Evolutionary conservation across 2,888 invertebrate genomes (phyloP), one percentile per base, ranked within the genome.

Genomic region (Meiosimyza platycephala): DNA sequence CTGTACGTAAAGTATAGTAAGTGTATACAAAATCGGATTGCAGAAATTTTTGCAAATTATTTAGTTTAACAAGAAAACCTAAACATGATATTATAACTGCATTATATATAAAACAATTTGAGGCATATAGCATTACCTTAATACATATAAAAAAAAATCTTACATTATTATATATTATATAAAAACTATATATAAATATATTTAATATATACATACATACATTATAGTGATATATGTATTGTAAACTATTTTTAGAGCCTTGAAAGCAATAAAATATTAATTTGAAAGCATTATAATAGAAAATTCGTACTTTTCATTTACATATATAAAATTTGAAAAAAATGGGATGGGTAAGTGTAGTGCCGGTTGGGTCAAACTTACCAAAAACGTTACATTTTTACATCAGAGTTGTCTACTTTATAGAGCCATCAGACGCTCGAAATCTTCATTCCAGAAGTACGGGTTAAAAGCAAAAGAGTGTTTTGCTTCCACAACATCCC

Each of bases 191-290:
- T 51, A 74, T 69, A 76, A 18, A 62, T 63, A 70, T 52, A 69
- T 28, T 22, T 59, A 69, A 40, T 62, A 71, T 51, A 54, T 71
- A 65, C 71, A 71, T 65, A 47, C 64, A 65, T 65, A 71, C 57
- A 70, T 54, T 47, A 70, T 62, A 70, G 63, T 70, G 70, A 62
- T 62, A 54, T 54, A 78, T 75, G 75, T 76, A 76, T 70, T 85
- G 85, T 85, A 85, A 82, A 86, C 85, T 86, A 86, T 86, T 86
- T 86, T 86, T 86, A 86, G 86, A 86, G 85, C 86, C 85, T 85
- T 85, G 82, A 82, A 82, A 83, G 83, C 83, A 86, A 83, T 80
- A 62, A 65, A 72, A 51, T 55, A 67, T 72, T 74, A 57, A 64
- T 66, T 55, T n/a, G 62, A 47, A 72, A 70, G 64, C 67, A 73